A percentile compares a stretch with the other conserved stretches of the same genome.
phyloP scores from a whole-genome alignment of 1,140 invertebrate genomes.

The Achatina immaculata region DNA sequence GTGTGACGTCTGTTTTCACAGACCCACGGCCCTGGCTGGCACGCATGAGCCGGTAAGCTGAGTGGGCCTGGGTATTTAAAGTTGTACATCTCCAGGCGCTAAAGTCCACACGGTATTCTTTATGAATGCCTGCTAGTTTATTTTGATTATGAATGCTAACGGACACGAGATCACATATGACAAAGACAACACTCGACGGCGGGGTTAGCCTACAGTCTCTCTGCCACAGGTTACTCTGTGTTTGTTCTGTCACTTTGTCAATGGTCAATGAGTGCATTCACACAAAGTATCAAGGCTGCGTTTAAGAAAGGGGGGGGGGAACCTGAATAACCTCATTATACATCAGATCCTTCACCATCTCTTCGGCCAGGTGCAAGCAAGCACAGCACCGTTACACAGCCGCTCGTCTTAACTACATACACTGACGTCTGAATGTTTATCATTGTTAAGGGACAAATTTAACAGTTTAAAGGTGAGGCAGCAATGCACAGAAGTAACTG shows the following conservation, averaged over 20 bases:
- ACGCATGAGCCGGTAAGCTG: too few relatives aligned
- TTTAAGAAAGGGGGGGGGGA: not conserved
- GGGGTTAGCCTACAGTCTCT: not conserved
- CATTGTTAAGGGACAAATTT: too few relatives aligned
- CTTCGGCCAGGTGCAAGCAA: not conserved
- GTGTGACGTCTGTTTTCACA: too few relatives aligned
- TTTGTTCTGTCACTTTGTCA: not conserved
- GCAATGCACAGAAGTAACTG: too few relatives aligned
- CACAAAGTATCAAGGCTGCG: not conserved
- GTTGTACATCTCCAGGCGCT: too few relatives aligned
- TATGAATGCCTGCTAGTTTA: too few relatives aligned
- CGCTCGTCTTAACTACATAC: not conserved
- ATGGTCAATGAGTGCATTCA: constrained; percentile 12
- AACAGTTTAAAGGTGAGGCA: too few relatives aligned
- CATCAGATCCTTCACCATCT: not conserved
- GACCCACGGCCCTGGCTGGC: too few relatives aligned
- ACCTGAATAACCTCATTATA: not conserved
- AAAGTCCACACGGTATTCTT: too few relatives aligned
- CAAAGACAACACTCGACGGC: not conserved
- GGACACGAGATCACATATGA: not conserved
- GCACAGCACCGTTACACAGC: not conserved
- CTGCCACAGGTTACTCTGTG: not conserved
- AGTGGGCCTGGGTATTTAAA: too few relatives aligned
- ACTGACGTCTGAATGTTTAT: not conserved
- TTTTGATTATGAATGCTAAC: not conserved